Conservation (phyloP, 2,113 vertebrate genomes). For the Colossoma macropomum region DNA sequence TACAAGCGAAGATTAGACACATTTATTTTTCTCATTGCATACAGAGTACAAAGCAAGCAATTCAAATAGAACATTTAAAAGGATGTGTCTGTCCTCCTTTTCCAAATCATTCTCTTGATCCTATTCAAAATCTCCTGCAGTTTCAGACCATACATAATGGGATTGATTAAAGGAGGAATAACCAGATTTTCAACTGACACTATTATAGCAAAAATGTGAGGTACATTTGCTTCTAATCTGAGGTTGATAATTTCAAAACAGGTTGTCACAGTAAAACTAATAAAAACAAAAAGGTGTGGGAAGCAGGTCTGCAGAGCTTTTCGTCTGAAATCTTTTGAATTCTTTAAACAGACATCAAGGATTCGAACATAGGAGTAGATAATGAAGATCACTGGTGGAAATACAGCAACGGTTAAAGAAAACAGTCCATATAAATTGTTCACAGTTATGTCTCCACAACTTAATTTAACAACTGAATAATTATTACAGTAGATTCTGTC, state of each 20-base stretch:
- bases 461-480: constrained; percentile 5
- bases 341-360: not conserved
- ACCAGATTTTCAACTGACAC: constrained; percentile 9
- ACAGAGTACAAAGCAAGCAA: no score
- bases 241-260: constrained; percentile 22
- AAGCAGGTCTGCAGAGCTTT: constrained; percentile 38
- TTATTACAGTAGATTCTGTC: constrained; percentile 37
- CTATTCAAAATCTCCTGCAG: constrained; percentile 19
- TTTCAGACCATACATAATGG: constrained; percentile 34
- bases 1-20: no score
- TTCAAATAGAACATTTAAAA: no score
- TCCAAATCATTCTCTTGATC: not conserved
- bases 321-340: constrained; percentile 11
- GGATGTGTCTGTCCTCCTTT: not conserved
- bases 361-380: constrained; percentile 17
- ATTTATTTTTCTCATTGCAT: no score
- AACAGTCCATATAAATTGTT: not conserved
- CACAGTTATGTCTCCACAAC: constrained; percentile 21
- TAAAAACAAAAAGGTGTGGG: constrained; percentile 10
- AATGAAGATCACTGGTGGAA: constrained; percentile 15
- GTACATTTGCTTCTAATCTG: constrained; percentile 10
- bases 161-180: constrained; percentile 31
- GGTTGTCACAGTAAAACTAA: not conserved
- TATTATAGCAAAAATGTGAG: constrained; percentile 7
- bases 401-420: not conserved